These are phyloP conservation scores for Orius insidiosus DNA, from an alignment of 1,140 invertebrate species.

Conservation along the genomic window DNA sequence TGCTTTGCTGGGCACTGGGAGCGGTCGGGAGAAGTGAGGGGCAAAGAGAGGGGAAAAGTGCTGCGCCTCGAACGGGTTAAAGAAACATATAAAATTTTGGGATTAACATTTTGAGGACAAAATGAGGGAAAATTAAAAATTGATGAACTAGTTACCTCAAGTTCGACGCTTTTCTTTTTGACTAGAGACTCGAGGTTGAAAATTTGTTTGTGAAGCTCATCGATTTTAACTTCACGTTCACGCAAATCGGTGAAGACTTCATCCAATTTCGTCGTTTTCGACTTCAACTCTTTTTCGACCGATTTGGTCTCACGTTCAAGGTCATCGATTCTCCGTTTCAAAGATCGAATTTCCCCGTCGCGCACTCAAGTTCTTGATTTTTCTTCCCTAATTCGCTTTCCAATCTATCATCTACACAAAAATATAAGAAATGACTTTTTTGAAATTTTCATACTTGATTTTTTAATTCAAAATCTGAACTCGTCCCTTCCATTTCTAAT, in stretches of 20 bases:
- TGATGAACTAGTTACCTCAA: no score
- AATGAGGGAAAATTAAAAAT: no score
- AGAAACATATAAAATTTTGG: no score
- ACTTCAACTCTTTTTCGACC: neutral
- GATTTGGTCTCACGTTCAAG: neutral
- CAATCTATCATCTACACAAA: neutral
- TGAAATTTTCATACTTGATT: neutral
- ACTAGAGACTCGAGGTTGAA: no score
- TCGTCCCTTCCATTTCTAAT: constrained; percentile 2
- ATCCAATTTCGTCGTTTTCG: neutral
- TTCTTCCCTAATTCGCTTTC: neutral
- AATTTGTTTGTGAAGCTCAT: constrained; percentile 3
- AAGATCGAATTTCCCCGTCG: neutral
- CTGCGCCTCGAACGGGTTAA: no score
- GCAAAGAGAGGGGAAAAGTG: no score
- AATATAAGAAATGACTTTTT: neutral
- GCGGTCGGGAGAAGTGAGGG: no score
- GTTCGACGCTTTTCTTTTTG: no score
- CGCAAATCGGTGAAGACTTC: neutral
- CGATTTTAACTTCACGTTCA: constrained; percentile 7
- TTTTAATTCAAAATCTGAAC: constrained; percentile 4
- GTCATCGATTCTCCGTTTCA: neutral
- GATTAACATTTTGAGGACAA: no score
- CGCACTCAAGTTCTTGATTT: neutral
- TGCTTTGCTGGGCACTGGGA: no score